These are phyloP conservation scores for Platerodrilus igneus DNA, from an alignment of 2,888 invertebrate genomes.

Conservation along the genomic window DNA sequence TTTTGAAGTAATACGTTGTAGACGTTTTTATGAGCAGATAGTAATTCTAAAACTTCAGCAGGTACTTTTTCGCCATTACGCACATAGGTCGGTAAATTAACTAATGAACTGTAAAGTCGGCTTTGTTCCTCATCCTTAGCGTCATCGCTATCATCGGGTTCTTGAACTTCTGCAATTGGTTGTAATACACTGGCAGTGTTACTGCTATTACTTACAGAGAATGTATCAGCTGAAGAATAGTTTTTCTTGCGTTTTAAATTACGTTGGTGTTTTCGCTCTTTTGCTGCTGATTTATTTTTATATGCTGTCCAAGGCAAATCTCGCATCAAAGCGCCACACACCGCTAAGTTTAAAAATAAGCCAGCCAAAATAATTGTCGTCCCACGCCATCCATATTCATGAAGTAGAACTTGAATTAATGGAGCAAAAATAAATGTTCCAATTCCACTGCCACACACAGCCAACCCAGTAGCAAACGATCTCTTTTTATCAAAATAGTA, in stretches of 20 bases:
- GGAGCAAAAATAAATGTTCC: constrained; percentile 86
- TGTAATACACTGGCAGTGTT: constrained; percentile 57
- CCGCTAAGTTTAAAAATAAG: constrained; percentile 73
- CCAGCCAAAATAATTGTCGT: constrained; percentile 78
- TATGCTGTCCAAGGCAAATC: constrained; percentile 66
- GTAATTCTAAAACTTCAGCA: constrained; percentile 67
- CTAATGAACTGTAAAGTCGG: constrained; percentile 72
- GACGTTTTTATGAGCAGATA: constrained; percentile 60
- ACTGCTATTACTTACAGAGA: constrained; percentile 64
- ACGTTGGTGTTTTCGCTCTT: constrained; percentile 58
- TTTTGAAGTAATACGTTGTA: constrained; percentile 69
- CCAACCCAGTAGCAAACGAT: constrained; percentile 80
- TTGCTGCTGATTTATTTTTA: constrained; percentile 58
- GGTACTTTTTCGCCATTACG: constrained; percentile 73
- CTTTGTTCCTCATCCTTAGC: constrained; percentile 40
- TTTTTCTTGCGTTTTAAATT: constrained; percentile 54
- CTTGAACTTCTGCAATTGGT: constrained; percentile 49
- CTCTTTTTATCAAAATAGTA: constrained; percentile 84
- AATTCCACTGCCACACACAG: constrained; percentile 83
- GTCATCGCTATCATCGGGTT: constrained; percentile 26
- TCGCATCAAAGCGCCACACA: constrained; percentile 77
- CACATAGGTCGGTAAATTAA: constrained; percentile 80
- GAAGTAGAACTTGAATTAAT: constrained; percentile 66
- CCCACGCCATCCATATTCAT: constrained; percentile 78
- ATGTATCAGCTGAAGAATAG: constrained; percentile 65